Percentiles rank a stretch among this genome's conserved stretches.
These are phyloP conservation scores for Tanypteryx hageni DNA, from an alignment of 2,888 invertebrate species.

Conservation along the genomic window DNA sequence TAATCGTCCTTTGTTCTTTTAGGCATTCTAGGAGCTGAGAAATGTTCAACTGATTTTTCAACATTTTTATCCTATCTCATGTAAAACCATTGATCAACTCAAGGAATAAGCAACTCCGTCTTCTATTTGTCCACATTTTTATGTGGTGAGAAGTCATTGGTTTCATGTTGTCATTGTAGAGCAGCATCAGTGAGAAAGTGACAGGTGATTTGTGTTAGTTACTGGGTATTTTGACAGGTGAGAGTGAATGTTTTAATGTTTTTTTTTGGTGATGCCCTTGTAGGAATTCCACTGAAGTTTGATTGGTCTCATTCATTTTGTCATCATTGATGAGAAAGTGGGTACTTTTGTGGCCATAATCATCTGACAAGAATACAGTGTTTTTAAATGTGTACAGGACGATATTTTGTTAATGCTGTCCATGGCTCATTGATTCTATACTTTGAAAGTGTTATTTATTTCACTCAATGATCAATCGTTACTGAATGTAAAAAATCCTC, in stretches of 20 bases:
- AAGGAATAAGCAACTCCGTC: neutral
- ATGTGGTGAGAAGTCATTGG: neutral
- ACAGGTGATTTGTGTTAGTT: conserved; percentile 44
- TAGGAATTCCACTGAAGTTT: conserved; percentile 31
- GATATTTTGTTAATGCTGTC: conserved; percentile 28
- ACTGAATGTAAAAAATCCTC: neutral
- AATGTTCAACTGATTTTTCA: neutral
- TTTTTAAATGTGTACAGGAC: neutral
- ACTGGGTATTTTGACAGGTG: conserved; percentile 40
- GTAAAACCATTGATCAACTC: neutral
- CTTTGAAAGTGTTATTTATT: conserved; percentile 27
- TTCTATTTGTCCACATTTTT: neutral
- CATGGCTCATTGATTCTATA: neutral
- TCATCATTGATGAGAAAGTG: neutral
- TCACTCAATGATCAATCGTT: neutral
- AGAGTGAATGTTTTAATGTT: conserved; percentile 22
- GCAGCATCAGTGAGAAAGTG: neutral
- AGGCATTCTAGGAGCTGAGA: conserved; percentile 55
- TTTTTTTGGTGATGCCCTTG: conserved; percentile 11
- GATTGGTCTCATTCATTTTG: conserved; percentile 40
- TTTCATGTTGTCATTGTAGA: conserved; percentile 15
- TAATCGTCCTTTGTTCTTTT: neutral
- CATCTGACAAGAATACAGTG: neutral
- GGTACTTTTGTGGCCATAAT: conserved; percentile 1
- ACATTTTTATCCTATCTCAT: neutral